These are phyloP conservation scores for Lepidochrysops patricia DNA, from an alignment of 2,888 invertebrate species.

Conservation along the genomic window DNA sequence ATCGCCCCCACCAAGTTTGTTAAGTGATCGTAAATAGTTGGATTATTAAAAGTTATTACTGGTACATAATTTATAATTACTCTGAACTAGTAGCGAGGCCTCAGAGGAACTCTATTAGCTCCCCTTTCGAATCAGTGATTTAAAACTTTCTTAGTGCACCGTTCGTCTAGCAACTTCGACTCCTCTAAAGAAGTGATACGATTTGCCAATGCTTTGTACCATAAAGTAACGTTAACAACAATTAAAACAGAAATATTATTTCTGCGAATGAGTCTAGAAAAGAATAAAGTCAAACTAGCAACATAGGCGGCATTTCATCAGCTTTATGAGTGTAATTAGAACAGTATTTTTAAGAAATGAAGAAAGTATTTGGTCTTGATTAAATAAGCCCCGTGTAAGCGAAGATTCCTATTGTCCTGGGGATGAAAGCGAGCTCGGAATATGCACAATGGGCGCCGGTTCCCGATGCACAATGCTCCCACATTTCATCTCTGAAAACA, in stretches of 20 bases:
- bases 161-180: too few relatives aligned
- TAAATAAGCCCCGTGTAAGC: constrained; percentile 48
- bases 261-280: too few relatives aligned
- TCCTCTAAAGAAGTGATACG: too few relatives aligned
- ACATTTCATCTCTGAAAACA: constrained; percentile 60
- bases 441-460: constrained; percentile 43
- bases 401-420: constrained; percentile 55
- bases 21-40: neutral
- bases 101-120: too few relatives aligned
- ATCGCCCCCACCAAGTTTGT: neutral
- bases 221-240: too few relatives aligned
- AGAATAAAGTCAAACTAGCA: neutral
- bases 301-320: neutral
- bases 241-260: too few relatives aligned
- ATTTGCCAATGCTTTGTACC: too few relatives aligned
- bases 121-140: too few relatives aligned
- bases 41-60: neutral
- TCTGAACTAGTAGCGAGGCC: too few relatives aligned
- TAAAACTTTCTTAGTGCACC: too few relatives aligned
- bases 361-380: constrained; percentile 31
- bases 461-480: constrained; percentile 55
- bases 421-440: constrained; percentile 42
- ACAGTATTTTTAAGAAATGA: constrained; percentile 15
- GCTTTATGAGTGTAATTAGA: constrained; percentile 10
- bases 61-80: too few relatives aligned